These are phyloP conservation scores for Aythya fuligula DNA, from an alignment of 2,797 vertebrate species.

Conservation along the genomic window DNA sequence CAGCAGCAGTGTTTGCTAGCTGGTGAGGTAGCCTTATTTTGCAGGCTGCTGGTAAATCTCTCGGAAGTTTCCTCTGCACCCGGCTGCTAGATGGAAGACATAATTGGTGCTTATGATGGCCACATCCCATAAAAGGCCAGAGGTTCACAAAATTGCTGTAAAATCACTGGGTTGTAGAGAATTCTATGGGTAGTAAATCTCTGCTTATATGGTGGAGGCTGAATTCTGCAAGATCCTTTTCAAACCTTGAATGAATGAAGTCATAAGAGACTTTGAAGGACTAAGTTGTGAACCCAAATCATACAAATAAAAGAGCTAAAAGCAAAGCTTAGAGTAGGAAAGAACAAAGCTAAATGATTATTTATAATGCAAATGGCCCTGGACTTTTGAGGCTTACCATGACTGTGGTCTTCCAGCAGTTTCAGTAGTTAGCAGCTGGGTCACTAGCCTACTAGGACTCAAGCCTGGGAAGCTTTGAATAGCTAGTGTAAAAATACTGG, in stretches of 20 bases:
- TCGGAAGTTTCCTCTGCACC: background rate
- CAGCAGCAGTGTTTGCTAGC: background rate
- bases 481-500: background rate
- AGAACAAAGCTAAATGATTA: background rate
- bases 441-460: background rate
- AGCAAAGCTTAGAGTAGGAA: background rate
- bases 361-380: background rate
- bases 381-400: background rate
- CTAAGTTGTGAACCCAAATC: background rate
- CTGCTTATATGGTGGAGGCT: background rate
- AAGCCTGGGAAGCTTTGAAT: background rate
- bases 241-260: background rate
- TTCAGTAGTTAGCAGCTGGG: background rate
- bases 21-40: background rate
- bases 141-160: slow-evolving; percentile 12
- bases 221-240: background rate
- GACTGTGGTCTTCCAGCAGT: background rate
- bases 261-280: background rate
- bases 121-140: background rate
- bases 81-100: background rate
- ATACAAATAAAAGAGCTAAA: background rate
- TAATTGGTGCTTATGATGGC: background rate
- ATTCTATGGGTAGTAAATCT: background rate
- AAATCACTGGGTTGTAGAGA: background rate
- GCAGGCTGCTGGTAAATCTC: slow-evolving; percentile 37